Evolutionary conservation across 2,797 vertebrate species (phyloP), one percentile per base, ranked within the genome.

Genomic region (Monodelphis domestica): DNA sequence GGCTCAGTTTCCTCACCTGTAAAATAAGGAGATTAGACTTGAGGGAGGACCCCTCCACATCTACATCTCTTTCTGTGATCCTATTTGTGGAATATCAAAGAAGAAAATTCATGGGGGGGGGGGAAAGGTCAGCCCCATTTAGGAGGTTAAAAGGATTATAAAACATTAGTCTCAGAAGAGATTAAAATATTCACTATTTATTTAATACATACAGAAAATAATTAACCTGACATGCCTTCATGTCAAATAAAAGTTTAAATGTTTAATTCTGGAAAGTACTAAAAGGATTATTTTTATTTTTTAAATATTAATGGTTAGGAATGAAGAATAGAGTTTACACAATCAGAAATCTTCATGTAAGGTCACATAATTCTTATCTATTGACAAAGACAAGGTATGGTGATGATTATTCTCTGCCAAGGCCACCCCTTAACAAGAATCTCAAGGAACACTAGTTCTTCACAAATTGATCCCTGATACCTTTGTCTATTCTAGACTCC

Each of bases 361-460:
- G 96, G 96, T 97, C 97, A 96, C 96, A 94, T 94, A 94, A 95
- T 95, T 94, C 95, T 96, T 97, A 98, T 98, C 98, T 98, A 98
- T 97, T 98, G 97, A 97, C 95, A 96, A 97, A 96, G 94, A 93
- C 29, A 33, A 59, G 55, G 26, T n/a, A 0, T 5, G 30, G 29
- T 29, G 59, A 63, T 63, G 5, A 33, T 52, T 52, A 33, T 93
- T 92, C 91, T 94, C 93, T 97, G 96, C 94, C 97, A 97, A 98
- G 97, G 97, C 95, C 88, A 53, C 87, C 89, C 96, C 98, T 95
- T 89, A 94, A 91, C 95, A 94, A 97, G 95, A 96, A 96, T 97
- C 95, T 94, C 90, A 95, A 97, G 95, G 96, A 97, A 97, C 5
- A 51, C 33, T 88, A 95, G 93, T 95, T 92, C 95, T 95, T 93